Conservation (phyloP, 1,140 invertebrate genomes). For the Leptopilina clavipes region DNA sequence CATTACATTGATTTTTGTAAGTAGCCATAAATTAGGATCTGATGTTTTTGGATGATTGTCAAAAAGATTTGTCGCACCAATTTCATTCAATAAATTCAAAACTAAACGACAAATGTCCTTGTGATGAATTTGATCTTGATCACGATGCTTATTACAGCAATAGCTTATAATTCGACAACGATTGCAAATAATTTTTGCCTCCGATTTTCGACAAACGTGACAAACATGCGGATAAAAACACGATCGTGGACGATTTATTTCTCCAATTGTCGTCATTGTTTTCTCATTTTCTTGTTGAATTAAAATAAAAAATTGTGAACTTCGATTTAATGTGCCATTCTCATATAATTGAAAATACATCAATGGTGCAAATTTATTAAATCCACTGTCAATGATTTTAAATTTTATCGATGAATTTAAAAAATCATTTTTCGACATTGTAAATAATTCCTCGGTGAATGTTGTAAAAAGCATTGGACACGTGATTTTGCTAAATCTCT, state of each 20-base stretch:
- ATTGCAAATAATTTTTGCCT: slow-evolving; percentile 1
- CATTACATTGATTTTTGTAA: background rate
- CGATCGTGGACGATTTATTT: background rate
- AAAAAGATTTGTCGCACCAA: background rate
- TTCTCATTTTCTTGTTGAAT: background rate
- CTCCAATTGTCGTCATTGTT: background rate
- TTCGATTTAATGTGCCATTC: too few relatives aligned
- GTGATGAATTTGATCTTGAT: background rate
- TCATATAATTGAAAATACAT: background rate
- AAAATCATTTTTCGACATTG: background rate
- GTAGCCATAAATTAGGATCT: background rate
- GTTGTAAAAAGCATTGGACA: background rate
- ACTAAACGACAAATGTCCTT: background rate
- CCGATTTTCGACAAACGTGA: background rate
- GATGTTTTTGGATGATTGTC: background rate
- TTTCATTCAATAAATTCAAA: background rate
- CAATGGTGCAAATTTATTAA: background rate
- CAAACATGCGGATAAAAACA: background rate
- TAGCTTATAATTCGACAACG: slow-evolving; percentile 6
- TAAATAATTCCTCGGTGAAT: background rate
- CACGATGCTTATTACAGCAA: slow-evolving; percentile 2
- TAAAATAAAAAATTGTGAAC: background rate
- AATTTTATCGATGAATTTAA: background rate
- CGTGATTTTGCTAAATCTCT: background rate
- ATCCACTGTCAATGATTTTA: background rate